Conservation (phyloP, 2,113 vertebrate genomes). For the Penelope pileata region DNA sequence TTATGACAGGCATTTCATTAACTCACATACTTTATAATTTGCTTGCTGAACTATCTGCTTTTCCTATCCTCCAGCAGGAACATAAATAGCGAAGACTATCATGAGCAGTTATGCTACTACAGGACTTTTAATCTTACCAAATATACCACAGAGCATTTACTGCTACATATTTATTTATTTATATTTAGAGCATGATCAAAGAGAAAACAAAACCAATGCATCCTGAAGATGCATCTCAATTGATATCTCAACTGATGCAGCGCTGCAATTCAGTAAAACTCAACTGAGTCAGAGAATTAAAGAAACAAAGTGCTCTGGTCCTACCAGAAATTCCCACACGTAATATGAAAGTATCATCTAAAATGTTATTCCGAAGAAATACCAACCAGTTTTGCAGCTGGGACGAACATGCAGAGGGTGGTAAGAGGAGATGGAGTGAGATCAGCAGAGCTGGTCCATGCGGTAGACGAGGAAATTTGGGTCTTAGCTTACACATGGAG, state of each 20-base stretch:
- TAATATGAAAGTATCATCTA: neutral
- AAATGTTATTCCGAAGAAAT: neutral
- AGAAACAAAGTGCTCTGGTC: neutral
- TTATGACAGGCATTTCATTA: slow-evolving; percentile 50
- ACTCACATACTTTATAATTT: slow-evolving; percentile 42
- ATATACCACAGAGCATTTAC: slow-evolving; percentile 34
- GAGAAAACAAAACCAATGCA: neutral
- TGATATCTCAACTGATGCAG: neutral
- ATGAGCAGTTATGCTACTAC: neutral
- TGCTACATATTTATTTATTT: slow-evolving; percentile 54
- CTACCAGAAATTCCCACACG: neutral
- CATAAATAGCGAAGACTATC: slow-evolving; percentile 28
- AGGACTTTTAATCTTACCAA: slow-evolving; percentile 40
- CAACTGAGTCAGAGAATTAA: neutral
- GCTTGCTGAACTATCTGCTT: slow-evolving; percentile 22
- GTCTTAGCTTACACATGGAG: neutral
- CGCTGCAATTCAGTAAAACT: neutral
- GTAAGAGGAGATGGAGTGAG: neutral
- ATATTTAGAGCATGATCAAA: slow-evolving; percentile 33
- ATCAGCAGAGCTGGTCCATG: neutral
- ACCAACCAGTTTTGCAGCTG: neutral
- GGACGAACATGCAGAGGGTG: neutral
- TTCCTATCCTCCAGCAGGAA: slow-evolving; percentile 37
- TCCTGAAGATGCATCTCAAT: neutral
- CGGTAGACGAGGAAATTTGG: neutral